phyloP scores from a whole-genome alignment of 2,113 vertebrate species.

The Larimichthys polyactis region DNA sequence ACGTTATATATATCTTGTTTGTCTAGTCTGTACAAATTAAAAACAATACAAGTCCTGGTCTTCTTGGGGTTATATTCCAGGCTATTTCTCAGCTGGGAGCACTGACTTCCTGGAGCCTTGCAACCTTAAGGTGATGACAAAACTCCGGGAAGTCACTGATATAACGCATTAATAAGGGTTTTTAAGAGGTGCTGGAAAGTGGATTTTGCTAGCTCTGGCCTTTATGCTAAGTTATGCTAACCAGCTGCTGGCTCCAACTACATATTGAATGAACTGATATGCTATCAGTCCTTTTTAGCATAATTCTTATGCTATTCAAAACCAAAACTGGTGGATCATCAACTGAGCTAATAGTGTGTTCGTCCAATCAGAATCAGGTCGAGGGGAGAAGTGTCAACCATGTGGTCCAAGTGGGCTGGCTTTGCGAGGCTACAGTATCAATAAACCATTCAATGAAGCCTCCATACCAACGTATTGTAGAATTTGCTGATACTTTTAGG shows the following conservation, averaged over 20 bases:
- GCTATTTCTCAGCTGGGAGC: no score
- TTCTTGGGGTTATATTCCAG: no score
- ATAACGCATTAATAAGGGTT: no score
- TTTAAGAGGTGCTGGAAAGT: not conserved
- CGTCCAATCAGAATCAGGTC: not conserved
- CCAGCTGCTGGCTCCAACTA: not conserved
- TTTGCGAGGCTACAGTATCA: conserved; percentile 21
- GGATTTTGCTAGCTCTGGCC: not conserved
- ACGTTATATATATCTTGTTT: not conserved
- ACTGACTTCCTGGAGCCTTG: no score
- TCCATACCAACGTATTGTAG: not conserved
- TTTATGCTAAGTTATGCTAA: conserved; percentile 7
- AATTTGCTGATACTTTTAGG: conserved; percentile 16
- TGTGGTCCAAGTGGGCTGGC: not conserved
- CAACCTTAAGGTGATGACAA: not conserved
- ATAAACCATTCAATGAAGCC: conserved; percentile 7
- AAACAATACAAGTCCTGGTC: no score
- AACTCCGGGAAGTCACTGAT: not conserved
- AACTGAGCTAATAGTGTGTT: not conserved
- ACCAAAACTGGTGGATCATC: no score
- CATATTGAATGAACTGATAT: not conserved
- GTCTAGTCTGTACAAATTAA: not conserved
- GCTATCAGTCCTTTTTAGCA: no score
- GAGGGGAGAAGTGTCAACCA: not conserved
- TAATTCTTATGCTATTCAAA: not conserved